phyloP scores from a whole-genome alignment of 2,113 vertebrate genomes.

The Zosterops japonicus region DNA sequence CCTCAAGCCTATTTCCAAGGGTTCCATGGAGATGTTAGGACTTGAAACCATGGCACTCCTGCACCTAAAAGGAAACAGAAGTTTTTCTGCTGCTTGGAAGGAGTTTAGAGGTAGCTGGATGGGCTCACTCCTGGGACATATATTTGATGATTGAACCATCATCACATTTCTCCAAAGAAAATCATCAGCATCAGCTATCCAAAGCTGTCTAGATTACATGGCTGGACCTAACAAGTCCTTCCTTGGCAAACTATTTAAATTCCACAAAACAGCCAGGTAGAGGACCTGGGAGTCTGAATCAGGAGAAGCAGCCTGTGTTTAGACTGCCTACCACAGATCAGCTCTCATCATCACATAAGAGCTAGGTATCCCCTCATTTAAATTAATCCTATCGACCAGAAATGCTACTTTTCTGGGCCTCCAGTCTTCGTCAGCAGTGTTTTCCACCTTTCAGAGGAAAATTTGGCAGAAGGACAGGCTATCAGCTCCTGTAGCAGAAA shows the following conservation, averaged over 20 bases:
- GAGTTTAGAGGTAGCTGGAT: neutral
- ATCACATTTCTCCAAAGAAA: neutral
- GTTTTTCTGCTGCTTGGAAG: neutral
- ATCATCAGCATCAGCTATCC: neutral
- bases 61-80: neutral
- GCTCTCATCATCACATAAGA: neutral
- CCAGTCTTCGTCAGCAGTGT: neutral
- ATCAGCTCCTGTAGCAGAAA: neutral
- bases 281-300: neutral
- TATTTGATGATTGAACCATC: neutral
- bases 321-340: neutral
- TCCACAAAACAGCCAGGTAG: neutral
- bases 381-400: neutral
- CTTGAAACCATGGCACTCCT: neutral
- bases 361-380: neutral
- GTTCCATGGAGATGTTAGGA: neutral
- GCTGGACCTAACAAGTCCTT: neutral
- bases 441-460: neutral
- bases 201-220: neutral
- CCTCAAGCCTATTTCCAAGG: neutral
- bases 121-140: neutral
- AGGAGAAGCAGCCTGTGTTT: neutral
- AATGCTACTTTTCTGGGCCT: neutral
- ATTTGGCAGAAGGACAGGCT: neutral
- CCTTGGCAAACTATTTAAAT: neutral